A percentile compares a stretch with the other conserved stretches of the same genome.
These are phyloP conservation scores for Micoletzkya japonica DNA, from an alignment of 2,888 invertebrate genomes.

Conservation along the genomic window DNA sequence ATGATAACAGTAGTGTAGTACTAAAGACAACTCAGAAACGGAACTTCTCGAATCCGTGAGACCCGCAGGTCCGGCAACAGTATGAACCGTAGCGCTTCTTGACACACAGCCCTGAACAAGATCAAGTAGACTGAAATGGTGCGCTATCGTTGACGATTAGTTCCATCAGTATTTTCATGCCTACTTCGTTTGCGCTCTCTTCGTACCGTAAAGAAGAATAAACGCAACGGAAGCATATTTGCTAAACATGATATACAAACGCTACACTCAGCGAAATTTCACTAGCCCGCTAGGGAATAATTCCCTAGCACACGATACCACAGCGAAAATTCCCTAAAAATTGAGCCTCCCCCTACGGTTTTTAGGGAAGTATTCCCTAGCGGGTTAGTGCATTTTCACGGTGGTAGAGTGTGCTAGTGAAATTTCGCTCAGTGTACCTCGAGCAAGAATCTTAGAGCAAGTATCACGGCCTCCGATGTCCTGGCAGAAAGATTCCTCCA, in stretches of 20 bases:
- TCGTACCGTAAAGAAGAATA: too few species aligned
- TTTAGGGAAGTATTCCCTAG: too few species aligned
- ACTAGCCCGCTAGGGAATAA: too few species aligned
- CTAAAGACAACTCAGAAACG: constrained; percentile 24
- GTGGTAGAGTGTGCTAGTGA: neutral
- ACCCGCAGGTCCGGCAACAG: constrained; percentile 55
- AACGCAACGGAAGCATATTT: too few species aligned
- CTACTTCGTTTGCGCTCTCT: too few species aligned
- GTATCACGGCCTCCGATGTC: constrained; percentile 7
- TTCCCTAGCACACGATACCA: too few species aligned
- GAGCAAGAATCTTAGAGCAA: constrained; percentile 3
- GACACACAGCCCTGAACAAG: constrained; percentile 45
- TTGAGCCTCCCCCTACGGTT: too few species aligned
- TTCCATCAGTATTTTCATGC: neutral
- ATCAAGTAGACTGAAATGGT: too few species aligned
- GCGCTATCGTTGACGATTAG: neutral
- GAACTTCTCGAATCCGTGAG: constrained; percentile 28
- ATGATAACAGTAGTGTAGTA: too few species aligned
- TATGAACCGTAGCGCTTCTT: constrained; percentile 54
- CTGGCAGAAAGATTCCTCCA: constrained; percentile 12
- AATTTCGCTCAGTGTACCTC: constrained; percentile 7
- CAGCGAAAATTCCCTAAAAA: too few species aligned
- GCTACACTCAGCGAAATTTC: too few species aligned
- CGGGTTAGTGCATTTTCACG: neutral
- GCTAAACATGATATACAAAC: too few species aligned